Conservation (phyloP, 1,140 invertebrate species). For the Drosophila nigromelanica region DNA sequence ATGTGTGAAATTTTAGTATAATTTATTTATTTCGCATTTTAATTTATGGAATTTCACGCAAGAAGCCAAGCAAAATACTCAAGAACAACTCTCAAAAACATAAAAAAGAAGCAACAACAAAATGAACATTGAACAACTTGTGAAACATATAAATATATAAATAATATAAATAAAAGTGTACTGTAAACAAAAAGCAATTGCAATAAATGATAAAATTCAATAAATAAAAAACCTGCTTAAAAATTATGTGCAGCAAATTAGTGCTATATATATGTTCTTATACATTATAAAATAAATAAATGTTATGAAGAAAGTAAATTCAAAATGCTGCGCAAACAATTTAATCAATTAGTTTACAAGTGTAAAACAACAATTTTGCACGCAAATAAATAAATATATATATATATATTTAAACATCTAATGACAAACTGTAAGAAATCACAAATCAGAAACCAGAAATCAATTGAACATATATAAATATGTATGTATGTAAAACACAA, state of each 20-base stretch:
- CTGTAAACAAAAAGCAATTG: slow-evolving; percentile 62
- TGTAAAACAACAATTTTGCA: slow-evolving; percentile 18
- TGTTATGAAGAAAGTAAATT: slow-evolving; percentile 37
- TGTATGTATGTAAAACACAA: slow-evolving; percentile 33
- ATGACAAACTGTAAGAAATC: slow-evolving; percentile 24
- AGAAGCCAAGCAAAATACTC: slow-evolving; percentile 66
- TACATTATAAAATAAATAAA: slow-evolving; percentile 65
- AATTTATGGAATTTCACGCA: slow-evolving; percentile 60
- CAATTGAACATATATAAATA: slow-evolving; percentile 43
- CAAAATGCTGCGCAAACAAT: slow-evolving; percentile 46
- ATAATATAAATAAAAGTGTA: slow-evolving; percentile 54
- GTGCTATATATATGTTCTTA: slow-evolving; percentile 75
- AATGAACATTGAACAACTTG: slow-evolving; percentile 47
- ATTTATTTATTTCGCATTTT: slow-evolving; percentile 70
- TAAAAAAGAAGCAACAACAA: slow-evolving; percentile 17
- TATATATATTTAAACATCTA: slow-evolving; percentile 15
- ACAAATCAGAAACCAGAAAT: slow-evolving; percentile 13
- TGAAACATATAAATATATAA: slow-evolving; percentile 65
- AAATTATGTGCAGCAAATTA: slow-evolving; percentile 71
- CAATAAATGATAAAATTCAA: slow-evolving; percentile 64
- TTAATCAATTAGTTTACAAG: slow-evolving; percentile 39
- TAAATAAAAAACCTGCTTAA: slow-evolving; percentile 63
- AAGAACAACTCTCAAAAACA: slow-evolving; percentile 58
- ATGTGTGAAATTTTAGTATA: slow-evolving; percentile 63
- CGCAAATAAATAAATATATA: slow-evolving; percentile 8